Conservation (phyloP, 2,113 vertebrate species). For the Tiliqua scincoides region DNA sequence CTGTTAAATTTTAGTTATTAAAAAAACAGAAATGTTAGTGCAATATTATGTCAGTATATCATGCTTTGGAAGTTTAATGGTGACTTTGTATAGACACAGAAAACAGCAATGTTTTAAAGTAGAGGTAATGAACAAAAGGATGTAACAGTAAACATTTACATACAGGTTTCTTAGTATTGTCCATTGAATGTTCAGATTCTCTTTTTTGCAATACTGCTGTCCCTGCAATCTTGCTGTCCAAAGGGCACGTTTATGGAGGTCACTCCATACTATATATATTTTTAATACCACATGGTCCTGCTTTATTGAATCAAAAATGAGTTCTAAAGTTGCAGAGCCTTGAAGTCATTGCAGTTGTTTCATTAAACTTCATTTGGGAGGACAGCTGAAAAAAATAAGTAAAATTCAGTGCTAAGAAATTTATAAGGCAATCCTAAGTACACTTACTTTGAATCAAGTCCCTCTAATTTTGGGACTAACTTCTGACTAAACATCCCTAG, state of each 20-base stretch:
- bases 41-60: conserved; percentile 66
- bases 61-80: conserved; percentile 66
- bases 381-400: conserved; percentile 67
- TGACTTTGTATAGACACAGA: conserved; percentile 56
- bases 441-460: neutral
- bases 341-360: conserved; percentile 59
- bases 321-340: conserved; percentile 64
- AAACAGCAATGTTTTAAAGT: conserved; percentile 55
- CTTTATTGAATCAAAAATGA: conserved; percentile 60
- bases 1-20: conserved; percentile 53
- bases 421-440: neutral
- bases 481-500: neutral
- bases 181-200: conserved; percentile 30
- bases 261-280: conserved; percentile 20
- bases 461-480: neutral
- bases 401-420: conserved; percentile 20
- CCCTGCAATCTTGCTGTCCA: conserved; percentile 41
- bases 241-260: conserved; percentile 13
- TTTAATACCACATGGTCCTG: conserved; percentile 45
- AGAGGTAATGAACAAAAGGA: conserved; percentile 45
- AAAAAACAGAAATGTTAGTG: conserved; percentile 67
- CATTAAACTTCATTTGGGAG: conserved; percentile 59
- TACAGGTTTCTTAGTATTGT: conserved; percentile 52
- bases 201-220: conserved; percentile 35
- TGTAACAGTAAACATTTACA: conserved; percentile 59